Evolutionary conservation across 1,140 invertebrate genomes (phyloP), one percentile per base, ranked within the genome.

Genomic region (Pseudomyrmex dendroicus): DNA sequence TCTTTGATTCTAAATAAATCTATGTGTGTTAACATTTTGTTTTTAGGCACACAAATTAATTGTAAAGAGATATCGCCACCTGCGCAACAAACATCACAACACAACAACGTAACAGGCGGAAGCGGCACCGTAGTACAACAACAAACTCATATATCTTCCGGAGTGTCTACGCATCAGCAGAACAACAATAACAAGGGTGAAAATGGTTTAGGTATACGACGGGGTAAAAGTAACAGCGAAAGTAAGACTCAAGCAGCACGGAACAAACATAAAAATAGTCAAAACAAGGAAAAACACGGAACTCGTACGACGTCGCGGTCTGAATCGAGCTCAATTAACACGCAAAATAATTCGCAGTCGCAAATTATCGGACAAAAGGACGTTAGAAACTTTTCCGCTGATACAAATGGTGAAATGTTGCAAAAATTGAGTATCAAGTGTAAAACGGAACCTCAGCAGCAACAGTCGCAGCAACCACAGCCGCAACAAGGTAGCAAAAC

Each of bases 261-360:
- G 1, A 94, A 94, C 68, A 94, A 94, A 84, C 93, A 94, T 70
- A 94, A 94, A 91, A 94, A 94, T 89, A 93, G 90, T 59, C 93
- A 94, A 80, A 94, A 94, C 62, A 94, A 94, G 83, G 94, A 94
- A 50, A 94, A 94, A 84, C 92, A 93, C 22, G 90, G 92, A 62
- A 89, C 91, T 64, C 88, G 92, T 44, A 86, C 87, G 17, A 92
- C 91, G 15, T 92, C 92, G 56, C 90, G 92, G 48, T 93, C 93
- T 10, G 93, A 94, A 82, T 94, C 92, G 25, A 92, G 86, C 80
- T 92, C 90, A 17, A 90, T 86, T 15, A 91, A 89, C 22, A 86
- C 68, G 22, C 88, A 90, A 73, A 91, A 68, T 73, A 87, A 73
- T 88, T 78, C 76, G 66, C 92, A 91, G 62, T 63, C 87, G 22